Conservation (phyloP, 2,797 vertebrate genomes). For the Basileuterus tristriatus region DNA sequence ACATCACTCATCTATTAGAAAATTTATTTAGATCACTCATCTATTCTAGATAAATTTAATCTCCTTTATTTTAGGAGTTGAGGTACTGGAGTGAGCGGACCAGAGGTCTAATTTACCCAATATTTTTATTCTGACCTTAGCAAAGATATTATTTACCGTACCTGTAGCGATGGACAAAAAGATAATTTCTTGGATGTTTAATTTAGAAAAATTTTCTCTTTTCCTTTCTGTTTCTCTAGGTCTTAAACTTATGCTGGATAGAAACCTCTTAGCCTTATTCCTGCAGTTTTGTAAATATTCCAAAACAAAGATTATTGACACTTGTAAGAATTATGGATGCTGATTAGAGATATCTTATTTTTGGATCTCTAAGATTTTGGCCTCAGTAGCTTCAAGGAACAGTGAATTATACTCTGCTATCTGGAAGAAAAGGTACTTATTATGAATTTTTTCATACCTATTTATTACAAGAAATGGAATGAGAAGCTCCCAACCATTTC, state of each 20-base stretch:
- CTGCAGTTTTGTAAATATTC: background rate
- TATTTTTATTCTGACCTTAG: background rate
- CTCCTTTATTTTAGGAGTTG: background rate
- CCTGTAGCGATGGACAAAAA: background rate
- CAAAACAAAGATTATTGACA: background rate
- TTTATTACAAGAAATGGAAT: background rate
- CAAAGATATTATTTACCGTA: background rate
- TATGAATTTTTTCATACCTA: background rate
- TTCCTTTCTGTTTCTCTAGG: background rate
- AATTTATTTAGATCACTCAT: background rate
- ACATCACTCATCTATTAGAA: background rate
- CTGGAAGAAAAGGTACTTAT: background rate
- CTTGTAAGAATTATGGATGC: background rate
- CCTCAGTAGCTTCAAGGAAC: background rate
- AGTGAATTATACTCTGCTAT: background rate
- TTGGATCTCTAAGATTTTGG: background rate
- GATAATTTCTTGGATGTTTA: rapidly evolving
- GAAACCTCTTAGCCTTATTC: background rate
- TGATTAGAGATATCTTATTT: background rate
- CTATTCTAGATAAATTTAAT: background rate
- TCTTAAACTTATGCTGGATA: background rate
- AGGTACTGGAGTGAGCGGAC: background rate
- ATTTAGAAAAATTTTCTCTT: background rate
- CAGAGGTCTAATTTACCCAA: background rate
- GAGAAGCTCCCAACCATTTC: background rate